Evolutionary conservation across 2,888 invertebrate species (phyloP).

Genomic region (Selenia dentaria): DNA sequence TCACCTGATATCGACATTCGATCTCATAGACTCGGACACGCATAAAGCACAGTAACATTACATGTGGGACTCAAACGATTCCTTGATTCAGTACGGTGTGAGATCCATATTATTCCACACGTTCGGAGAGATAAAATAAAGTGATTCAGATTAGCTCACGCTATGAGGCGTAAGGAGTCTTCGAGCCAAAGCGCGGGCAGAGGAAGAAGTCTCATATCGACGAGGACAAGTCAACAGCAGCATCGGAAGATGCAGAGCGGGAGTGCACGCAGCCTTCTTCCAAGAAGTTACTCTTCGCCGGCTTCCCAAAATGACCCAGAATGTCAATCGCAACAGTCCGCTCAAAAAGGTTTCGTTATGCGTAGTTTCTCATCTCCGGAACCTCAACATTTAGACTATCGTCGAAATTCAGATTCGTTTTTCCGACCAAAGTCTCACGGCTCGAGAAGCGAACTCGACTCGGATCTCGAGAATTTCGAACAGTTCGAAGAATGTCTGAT

Average conservation of each 20-base stretch:
- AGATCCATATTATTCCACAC: constrained; percentile 57
- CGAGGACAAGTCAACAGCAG: constrained; percentile 67
- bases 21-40: constrained; percentile 64
- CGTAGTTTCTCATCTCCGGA: constrained; percentile 75
- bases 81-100: constrained; percentile 55
- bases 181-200: constrained; percentile 49
- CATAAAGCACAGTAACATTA: constrained; percentile 65
- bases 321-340: constrained; percentile 34
- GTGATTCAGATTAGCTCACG: constrained; percentile 25
- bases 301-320: constrained; percentile 58
- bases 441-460: constrained; percentile 69
- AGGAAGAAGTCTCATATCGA: constrained; percentile 69
- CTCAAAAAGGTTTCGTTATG: constrained; percentile 58
- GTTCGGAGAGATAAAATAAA: constrained; percentile 35
- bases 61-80: constrained; percentile 53
- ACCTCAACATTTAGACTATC: constrained; percentile 59
- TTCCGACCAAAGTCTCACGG: constrained; percentile 64
- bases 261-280: constrained; percentile 57
- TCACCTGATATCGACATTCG: constrained; percentile 70
- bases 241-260: constrained; percentile 59
- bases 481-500: constrained; percentile 72
- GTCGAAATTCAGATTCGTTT: constrained; percentile 66
- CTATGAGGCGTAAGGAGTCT: constrained; percentile 69
- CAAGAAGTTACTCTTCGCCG: constrained; percentile 74
- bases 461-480: constrained; percentile 73